Evolutionary conservation across 2,113 vertebrate species (phyloP).

Genomic region (Sarotherodon lohbergeri): DNA sequence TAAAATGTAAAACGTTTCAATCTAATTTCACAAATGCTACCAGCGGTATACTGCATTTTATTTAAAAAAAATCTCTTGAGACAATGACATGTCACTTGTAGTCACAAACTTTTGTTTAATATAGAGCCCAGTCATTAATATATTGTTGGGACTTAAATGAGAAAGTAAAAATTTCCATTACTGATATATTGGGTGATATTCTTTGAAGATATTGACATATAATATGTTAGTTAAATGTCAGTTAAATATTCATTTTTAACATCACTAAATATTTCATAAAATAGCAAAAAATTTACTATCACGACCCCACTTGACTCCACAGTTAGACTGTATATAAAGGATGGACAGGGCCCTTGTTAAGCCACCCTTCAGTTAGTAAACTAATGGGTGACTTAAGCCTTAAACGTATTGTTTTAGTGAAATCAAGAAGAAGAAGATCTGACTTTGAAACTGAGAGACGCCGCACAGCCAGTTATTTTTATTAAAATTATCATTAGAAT

Average conservation of each 20-base stretch:
- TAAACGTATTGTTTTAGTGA: neutral
- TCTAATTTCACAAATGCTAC: neutral
- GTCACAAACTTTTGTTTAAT: neutral
- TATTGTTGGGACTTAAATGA: neutral
- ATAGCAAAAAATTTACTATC: neutral
- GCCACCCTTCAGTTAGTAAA: neutral
- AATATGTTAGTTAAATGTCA: neutral
- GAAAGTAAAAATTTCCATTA: neutral
- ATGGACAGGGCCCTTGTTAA: neutral
- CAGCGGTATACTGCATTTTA: neutral
- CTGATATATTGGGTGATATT: neutral
- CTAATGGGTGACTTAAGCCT: neutral
- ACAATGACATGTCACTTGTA: slow-evolving; percentile 29
- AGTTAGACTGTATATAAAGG: neutral
- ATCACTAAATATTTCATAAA: neutral
- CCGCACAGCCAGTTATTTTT: neutral
- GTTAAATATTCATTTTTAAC: neutral
- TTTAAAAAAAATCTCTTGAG: neutral
- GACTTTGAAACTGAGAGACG: neutral
- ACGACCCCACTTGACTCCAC: neutral
- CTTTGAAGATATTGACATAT: neutral
- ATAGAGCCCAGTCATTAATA: neutral
- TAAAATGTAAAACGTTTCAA: neutral
- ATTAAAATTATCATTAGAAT: no score
- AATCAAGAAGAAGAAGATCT: neutral